Conservation (phyloP, 1,140 invertebrate species). For the honey bee (Apis mellifera) region DNA sequence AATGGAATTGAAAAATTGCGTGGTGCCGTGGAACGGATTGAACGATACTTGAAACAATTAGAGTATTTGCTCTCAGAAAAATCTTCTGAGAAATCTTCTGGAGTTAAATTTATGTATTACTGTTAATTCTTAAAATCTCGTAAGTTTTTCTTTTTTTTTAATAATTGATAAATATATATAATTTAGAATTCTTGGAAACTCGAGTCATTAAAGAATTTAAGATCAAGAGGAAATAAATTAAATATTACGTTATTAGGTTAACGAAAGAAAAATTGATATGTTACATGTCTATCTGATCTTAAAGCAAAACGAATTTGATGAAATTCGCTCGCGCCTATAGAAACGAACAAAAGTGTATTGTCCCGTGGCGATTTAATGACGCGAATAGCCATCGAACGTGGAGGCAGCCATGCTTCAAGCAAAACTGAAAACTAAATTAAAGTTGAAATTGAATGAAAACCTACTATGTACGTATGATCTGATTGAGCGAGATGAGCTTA, state of each 20-base stretch:
- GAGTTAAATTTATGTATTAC: not conserved
- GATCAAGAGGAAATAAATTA: too few relatives aligned
- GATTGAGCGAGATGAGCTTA: too few relatives aligned
- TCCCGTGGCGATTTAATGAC: not conserved
- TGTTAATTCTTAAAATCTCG: too few relatives aligned
- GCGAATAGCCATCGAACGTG: not conserved
- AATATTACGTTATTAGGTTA: too few relatives aligned
- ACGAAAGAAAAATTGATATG: too few relatives aligned
- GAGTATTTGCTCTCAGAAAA: not conserved
- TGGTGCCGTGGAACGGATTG: too few relatives aligned
- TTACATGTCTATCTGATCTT: too few relatives aligned
- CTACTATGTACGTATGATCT: too few relatives aligned
- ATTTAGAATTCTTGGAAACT: too few relatives aligned
- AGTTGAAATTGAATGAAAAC: not conserved
- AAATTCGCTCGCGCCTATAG: not conserved
- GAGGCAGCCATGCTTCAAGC: not conserved
- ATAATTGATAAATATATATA: too few relatives aligned
- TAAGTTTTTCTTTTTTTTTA: too few relatives aligned
- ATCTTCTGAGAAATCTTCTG: not conserved
- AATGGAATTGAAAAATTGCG: not conserved
- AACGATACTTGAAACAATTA: not conserved
- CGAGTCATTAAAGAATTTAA: too few relatives aligned
- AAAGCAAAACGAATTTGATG: not conserved
- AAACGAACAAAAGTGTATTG: not conserved
- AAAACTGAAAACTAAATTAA: not conserved